Conservation (phyloP, 1,140 invertebrate species). For the Trissolcus basalis region DNA sequence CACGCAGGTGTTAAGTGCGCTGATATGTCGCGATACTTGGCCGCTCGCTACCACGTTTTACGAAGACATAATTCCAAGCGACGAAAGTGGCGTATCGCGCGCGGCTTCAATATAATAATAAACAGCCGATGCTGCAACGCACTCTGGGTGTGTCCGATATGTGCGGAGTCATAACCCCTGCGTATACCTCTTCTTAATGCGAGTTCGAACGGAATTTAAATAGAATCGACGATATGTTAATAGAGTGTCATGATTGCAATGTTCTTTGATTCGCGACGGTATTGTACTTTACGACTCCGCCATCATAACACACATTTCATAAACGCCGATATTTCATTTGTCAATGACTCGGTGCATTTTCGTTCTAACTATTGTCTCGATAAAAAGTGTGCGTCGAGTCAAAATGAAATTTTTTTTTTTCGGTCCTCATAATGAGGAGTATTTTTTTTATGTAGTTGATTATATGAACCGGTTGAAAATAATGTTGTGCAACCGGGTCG, state of each 20-base stretch:
- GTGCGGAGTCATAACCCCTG: conserved; percentile 54
- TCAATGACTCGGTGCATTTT: conserved; percentile 44
- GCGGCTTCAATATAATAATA: conserved; percentile 10
- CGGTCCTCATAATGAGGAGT: not conserved
- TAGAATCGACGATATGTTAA: conserved; percentile 53
- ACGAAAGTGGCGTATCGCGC: conserved; percentile 52
- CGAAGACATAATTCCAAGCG: conserved; percentile 53
- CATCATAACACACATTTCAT: conserved; percentile 42
- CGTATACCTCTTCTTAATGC: conserved; percentile 47
- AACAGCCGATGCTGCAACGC: conserved; percentile 51
- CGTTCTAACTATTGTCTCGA: conserved; percentile 5
- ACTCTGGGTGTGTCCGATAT: conserved; percentile 51
- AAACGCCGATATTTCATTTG: conserved; percentile 49
- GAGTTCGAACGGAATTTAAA: conserved; percentile 51
- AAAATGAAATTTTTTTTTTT: not conserved
- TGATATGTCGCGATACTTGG: conserved; percentile 43
- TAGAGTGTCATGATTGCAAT: conserved; percentile 38
- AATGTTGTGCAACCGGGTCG: too few species aligned
- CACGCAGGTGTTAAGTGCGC: conserved; percentile 57
- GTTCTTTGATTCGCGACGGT: conserved; percentile 34
- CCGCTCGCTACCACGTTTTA: conserved; percentile 53
- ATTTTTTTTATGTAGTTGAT: not conserved
- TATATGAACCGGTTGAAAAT: too few species aligned
- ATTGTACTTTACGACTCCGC: conserved; percentile 34
- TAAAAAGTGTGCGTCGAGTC: conserved; percentile 26